Percentiles rank a stretch among this genome's conserved stretches.
These are phyloP conservation scores for Tribolium freemani DNA, from an alignment of 2,888 invertebrate genomes.

Conservation along the genomic window DNA sequence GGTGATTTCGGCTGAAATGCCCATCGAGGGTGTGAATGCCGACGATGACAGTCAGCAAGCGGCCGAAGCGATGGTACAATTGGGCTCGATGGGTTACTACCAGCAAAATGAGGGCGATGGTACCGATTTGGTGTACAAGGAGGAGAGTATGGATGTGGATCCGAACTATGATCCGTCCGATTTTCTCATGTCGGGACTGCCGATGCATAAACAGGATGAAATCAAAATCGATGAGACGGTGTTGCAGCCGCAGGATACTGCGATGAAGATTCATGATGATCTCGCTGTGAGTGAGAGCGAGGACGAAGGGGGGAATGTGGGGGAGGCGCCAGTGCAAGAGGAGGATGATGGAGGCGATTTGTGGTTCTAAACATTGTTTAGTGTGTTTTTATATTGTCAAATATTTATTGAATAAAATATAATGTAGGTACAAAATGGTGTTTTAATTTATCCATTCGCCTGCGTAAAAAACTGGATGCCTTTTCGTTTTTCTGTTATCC, in stretches of 20 bases:
- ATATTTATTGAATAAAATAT: not conserved
- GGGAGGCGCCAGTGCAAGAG: conserved; percentile 49
- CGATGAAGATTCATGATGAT: conserved; percentile 79
- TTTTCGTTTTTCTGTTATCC: too few relatives aligned
- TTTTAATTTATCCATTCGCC: not conserved
- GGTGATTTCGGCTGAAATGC: conserved; percentile 67
- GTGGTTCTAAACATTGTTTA: conserved; percentile 70
- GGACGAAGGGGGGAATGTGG: conserved; percentile 69
- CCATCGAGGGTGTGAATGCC: conserved; percentile 59
- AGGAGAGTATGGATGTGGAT: conserved; percentile 83
- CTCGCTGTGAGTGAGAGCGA: conserved; percentile 85
- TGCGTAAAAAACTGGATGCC: too few relatives aligned
- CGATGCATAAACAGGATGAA: conserved; percentile 54
- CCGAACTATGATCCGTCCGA: conserved; percentile 90
- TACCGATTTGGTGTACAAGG: conserved; percentile 63
- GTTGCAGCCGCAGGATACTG: conserved; percentile 60
- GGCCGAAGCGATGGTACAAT: conserved; percentile 83
- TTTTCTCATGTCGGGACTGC: conserved; percentile 76
- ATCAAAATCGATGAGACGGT: conserved; percentile 30
- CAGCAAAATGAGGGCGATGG: conserved; percentile 63
- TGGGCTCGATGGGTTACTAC: conserved; percentile 78
- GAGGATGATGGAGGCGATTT: conserved; percentile 72
- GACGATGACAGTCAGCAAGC: conserved; percentile 74
- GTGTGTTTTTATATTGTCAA: not conserved
- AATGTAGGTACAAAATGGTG: not conserved